phyloP scores from a whole-genome alignment of 2,113 vertebrate genomes.

The Gavia stellata region DNA sequence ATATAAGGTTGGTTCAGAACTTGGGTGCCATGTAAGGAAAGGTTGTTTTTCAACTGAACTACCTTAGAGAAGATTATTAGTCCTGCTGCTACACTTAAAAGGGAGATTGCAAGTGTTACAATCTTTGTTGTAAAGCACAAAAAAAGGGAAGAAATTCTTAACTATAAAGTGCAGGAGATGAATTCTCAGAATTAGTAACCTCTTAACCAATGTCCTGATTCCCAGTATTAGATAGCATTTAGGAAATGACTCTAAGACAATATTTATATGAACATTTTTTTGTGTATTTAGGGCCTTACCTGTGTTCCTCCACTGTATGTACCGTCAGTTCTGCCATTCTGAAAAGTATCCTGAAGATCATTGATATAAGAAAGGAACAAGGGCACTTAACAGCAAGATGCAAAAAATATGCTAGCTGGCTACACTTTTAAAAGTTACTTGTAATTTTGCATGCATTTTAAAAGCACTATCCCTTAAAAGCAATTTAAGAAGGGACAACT shows the following conservation, averaged over 20 bases:
- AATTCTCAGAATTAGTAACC: constrained; percentile 65
- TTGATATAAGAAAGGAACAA: not conserved
- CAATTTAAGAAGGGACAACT: not conserved
- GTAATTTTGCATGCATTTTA: not conserved
- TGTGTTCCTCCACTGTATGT: not conserved
- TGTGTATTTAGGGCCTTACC: not conserved
- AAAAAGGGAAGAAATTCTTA: constrained; percentile 61
- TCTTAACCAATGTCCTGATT: constrained; percentile 47
- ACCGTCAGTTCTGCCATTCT: not conserved
- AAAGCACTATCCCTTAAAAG: not conserved
- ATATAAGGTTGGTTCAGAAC: not conserved
- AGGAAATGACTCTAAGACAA: not conserved
- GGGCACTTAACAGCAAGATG: not conserved
- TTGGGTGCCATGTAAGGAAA: not conserved
- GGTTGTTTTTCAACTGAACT: not conserved
- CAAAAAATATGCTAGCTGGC: not conserved
- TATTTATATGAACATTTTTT: not conserved
- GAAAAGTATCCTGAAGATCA: not conserved
- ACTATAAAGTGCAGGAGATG: constrained; percentile 49
- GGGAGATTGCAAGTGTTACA: not conserved
- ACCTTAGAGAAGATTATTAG: not conserved
- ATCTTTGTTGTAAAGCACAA: not conserved
- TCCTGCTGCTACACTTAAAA: not conserved
- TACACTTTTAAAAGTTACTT: not conserved
- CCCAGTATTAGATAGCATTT: not conserved